Conservation (phyloP, 2,888 invertebrate species). For the Nebria salina region DNA sequence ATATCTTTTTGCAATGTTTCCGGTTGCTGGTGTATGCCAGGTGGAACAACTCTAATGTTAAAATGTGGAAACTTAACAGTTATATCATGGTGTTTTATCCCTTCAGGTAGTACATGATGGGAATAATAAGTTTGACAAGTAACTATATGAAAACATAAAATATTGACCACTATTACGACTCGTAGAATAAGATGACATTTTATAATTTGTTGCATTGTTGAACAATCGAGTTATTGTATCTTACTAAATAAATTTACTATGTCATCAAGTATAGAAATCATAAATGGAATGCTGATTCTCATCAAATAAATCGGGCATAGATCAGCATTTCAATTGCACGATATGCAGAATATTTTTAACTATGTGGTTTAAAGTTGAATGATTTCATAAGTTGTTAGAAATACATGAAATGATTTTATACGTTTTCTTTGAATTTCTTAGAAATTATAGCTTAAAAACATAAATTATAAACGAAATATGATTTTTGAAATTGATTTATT, state of each 20-base stretch:
- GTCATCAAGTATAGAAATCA: background rate
- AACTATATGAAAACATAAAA: background rate
- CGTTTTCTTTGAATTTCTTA: too few species aligned
- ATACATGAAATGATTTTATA: background rate
- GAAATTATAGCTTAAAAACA: too few species aligned
- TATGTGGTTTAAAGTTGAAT: background rate
- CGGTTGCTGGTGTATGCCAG: background rate
- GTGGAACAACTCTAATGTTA: constrained; percentile 26
- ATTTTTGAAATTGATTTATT: constrained; percentile 24
- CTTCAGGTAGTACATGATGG: background rate
- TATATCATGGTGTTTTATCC: constrained; percentile 6
- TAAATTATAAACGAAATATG: constrained; percentile 7
- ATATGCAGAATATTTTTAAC: background rate
- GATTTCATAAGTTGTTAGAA: background rate
- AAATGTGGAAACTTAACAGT: constrained; percentile 27
- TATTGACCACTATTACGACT: background rate
- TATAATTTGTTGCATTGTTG: background rate
- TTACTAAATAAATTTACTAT: background rate
- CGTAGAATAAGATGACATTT: background rate
- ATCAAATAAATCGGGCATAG: background rate
- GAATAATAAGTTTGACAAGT: constrained; percentile 1
- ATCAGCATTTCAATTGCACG: constrained; percentile 2
- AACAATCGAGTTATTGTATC: background rate
- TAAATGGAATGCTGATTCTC: background rate
- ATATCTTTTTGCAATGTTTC: constrained; percentile 6